A percentile compares a stretch with the other conserved stretches of the same genome.
Evolutionary conservation across 2,888 invertebrate genomes (phyloP).

Genomic region (Tupiocoris notatus): DNA sequence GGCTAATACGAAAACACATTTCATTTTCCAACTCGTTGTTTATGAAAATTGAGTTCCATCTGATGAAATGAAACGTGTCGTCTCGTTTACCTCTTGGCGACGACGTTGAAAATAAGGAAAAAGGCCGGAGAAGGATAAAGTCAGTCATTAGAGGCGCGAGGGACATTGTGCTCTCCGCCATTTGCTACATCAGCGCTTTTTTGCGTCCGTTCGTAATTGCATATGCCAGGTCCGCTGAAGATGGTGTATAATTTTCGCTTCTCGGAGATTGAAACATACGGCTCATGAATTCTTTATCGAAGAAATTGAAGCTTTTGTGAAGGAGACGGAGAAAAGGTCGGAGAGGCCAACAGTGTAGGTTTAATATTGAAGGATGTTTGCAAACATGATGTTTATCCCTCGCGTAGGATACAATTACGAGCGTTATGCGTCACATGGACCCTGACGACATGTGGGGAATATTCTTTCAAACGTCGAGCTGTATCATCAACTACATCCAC

Average conservation of each 20-base stretch:
- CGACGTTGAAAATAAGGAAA: not conserved
- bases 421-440: conserved; percentile 1
- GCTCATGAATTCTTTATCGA: conserved; percentile 10
- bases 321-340: not conserved
- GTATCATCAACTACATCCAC: not conserved
- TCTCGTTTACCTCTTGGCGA: no score
- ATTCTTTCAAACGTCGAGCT: not conserved
- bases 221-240: not conserved
- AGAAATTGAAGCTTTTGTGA: not conserved
- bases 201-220: not conserved
- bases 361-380: not conserved
- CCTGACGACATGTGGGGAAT: conserved; percentile 23
- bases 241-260: not conserved
- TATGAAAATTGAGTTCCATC: not conserved
- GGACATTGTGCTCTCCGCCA: not conserved
- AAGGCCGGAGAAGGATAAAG: not conserved
- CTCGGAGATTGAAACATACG: conserved; percentile 2
- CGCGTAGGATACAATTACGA: not conserved
- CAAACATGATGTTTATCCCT: conserved; percentile 14
- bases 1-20: not conserved
- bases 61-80: not conserved
- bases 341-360: not conserved
- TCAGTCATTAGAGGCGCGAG: not conserved
- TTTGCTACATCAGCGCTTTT: not conserved
- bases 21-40: not conserved